phyloP scores from a whole-genome alignment of 2,888 invertebrate genomes.

The Nemapogon koenigi region DNA sequence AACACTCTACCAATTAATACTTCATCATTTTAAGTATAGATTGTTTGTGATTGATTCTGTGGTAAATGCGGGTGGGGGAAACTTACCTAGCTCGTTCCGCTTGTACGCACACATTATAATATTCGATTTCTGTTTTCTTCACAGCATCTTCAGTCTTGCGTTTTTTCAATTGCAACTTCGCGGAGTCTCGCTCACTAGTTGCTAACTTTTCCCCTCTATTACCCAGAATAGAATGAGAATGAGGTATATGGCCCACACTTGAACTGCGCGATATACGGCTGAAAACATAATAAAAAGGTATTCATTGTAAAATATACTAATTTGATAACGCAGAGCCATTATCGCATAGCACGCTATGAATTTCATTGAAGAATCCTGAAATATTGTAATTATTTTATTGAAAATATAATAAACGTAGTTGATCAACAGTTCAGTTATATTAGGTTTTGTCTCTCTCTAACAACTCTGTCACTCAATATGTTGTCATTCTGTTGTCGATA shows the following conservation, averaged over 20 bases:
- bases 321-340: neutral
- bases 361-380: neutral
- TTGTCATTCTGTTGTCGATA: neutral
- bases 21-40: no score
- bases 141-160: conserved; percentile 90
- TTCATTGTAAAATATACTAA: neutral
- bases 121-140: conserved; percentile 91
- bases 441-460: neutral
- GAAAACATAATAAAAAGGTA: conserved; percentile 19
- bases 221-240: conserved; percentile 44
- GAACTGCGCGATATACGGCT: conserved; percentile 60
- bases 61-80: neutral
- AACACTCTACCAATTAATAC: no score
- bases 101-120: conserved; percentile 89
- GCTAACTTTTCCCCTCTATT: conserved; percentile 45
- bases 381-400: neutral
- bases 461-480: neutral
- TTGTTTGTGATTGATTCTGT: no score
- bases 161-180: conserved; percentile 85
- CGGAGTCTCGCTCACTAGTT: conserved; percentile 67
- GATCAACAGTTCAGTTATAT: no score
- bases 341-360: conserved; percentile 23
- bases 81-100: conserved; percentile 84
- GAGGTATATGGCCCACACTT: conserved; percentile 64
- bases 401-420: no score